Base-by-base conservation (phyloP, 2,888 invertebrate species). In the Pyrgus malvae region DNA sequence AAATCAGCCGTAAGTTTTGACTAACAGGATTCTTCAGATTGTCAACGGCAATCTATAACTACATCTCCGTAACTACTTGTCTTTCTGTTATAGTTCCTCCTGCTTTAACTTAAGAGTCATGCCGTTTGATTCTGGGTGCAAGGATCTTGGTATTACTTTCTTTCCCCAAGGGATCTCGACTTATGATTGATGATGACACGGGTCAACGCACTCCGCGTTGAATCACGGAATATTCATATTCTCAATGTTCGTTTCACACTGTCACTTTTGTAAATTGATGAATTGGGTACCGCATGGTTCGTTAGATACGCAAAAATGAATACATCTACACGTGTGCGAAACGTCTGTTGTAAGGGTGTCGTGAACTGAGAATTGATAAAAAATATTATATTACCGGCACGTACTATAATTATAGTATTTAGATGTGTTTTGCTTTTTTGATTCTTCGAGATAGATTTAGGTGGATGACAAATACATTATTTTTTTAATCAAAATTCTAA, bases 171-270 rank as follows among this genome's bases (percentile, higher is more conserved):
- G 60, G 58, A 62, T 61, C 61, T 61, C 62, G 63, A 64, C 61
- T 61, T 67, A 65, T 64, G 66, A 67, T 64, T 64, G 63, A 65
- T 64, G 65, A 56, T 50, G 49, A 57, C 48, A 58, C 63, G 62
- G 63, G 58, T 61, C 66, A 58, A 58, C 60, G 66, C 55, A 59
- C 66, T 56, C 57, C 49, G 59, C 50, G 56, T 56, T 60, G 63
- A 60, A 60, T 65, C 59, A 57, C 55, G 40, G 48, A 65, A 61
- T 64, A 63, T 65, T 66, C 61, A 58, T 64, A 62, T 48, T 59
- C 62, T 62, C 64, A 27, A 38, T 16, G 51, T 44, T 53, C 44
- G 51, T 29, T 56, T 58, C 41, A 56, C 29, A 48, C 42, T 56
- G 55, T 55, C 60, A 58, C 60, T 58, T 57, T 58, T 55, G 55